Conservation (phyloP, 2,797 vertebrate species). For the Phyllotis vaccarum region DNA sequence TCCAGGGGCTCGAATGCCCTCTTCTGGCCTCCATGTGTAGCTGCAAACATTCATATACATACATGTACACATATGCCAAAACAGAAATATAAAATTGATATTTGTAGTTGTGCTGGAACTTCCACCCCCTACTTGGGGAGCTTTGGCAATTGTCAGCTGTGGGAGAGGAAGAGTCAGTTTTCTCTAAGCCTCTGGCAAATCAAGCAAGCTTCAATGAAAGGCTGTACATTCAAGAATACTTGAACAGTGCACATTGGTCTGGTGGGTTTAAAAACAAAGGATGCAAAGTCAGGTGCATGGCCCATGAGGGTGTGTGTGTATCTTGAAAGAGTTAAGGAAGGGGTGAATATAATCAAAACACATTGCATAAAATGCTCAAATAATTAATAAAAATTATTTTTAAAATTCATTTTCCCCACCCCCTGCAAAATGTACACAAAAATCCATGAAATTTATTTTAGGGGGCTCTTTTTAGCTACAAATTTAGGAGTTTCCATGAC, state of each 20-base stretch:
- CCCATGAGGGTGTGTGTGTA: no score
- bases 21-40: not conserved
- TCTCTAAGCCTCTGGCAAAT: not conserved
- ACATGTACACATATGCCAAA: no score
- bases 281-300: not conserved
- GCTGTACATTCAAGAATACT: not conserved
- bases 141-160: not conserved
- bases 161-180: not conserved
- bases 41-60: no score
- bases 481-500: not conserved
- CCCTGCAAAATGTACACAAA: not conserved
- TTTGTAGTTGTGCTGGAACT: not conserved
- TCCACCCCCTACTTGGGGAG: not conserved
- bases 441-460: not conserved
- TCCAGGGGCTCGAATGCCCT: not conserved
- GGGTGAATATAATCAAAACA: not conserved
- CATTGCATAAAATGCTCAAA: not conserved
- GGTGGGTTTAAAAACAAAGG: not conserved
- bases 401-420: slow-evolving; percentile 18
- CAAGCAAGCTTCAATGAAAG: not conserved
- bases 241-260: no score
- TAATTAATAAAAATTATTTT: not conserved
- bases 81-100: not conserved
- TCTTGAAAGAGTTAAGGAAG: not conserved
- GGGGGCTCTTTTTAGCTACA: not conserved